Percentiles rank a stretch among this genome's conserved stretches.
Conservation (phyloP, 2,113 vertebrate species). For the Odocoileus hemionus region DNA sequence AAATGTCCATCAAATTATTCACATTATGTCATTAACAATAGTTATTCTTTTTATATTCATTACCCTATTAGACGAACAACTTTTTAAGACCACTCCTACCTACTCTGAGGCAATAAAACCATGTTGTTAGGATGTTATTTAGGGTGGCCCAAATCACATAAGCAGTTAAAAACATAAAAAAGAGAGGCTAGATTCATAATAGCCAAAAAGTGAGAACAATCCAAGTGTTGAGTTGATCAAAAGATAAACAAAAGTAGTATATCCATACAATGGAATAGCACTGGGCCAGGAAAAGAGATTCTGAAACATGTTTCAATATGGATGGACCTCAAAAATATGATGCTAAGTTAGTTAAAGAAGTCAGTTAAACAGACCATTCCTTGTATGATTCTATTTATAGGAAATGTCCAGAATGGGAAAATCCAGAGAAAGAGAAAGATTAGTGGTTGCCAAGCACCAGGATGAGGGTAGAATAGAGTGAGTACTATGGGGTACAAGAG, state of each 20-base stretch:
- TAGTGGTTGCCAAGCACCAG: background rate
- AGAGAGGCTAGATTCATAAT: background rate
- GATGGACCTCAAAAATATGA: background rate
- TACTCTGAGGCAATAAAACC: background rate
- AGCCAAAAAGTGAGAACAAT: background rate
- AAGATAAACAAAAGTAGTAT: background rate
- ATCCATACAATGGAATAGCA: background rate
- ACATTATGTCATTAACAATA: background rate
- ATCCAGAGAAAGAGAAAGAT: background rate
- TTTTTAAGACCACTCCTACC: background rate
- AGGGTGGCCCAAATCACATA: background rate
- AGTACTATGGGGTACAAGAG: background rate
- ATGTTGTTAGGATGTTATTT: background rate
- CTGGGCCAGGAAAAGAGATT: background rate
- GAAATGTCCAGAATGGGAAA: background rate
- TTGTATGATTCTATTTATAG: background rate
- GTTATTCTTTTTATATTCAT: background rate
- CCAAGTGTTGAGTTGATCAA: background rate
- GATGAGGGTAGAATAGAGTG: background rate
- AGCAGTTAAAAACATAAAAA: background rate
- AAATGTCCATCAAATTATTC: background rate
- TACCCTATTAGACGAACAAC: background rate
- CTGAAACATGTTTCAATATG: background rate
- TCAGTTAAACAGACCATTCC: background rate
- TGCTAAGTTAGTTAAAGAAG: background rate